These are phyloP conservation scores for Aramus guarauna DNA, from an alignment of 2,113 vertebrate species.

Conservation along the genomic window DNA sequence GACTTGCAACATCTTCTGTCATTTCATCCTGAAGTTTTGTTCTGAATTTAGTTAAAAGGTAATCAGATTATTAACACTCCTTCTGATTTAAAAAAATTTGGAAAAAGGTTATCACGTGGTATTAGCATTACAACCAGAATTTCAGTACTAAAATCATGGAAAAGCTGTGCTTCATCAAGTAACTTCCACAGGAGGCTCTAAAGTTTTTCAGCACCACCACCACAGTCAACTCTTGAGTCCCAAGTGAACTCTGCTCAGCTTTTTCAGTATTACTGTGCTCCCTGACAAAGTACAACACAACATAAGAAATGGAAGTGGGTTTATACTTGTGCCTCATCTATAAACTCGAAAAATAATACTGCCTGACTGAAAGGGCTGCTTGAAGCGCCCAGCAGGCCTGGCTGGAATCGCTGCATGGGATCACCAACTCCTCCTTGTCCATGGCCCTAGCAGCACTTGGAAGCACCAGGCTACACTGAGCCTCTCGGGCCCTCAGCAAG, in stretches of 20 bases:
- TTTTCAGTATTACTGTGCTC: not conserved
- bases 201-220: not conserved
- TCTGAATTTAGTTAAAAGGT: not conserved
- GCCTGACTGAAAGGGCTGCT: not conserved
- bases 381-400: not conserved
- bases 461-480: not conserved
- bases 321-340: not conserved
- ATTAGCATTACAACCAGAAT: not conserved
- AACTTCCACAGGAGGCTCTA: not conserved
- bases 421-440: not conserved
- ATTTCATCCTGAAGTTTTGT: not conserved
- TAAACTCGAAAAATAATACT: not conserved
- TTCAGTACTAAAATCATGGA: not conserved
- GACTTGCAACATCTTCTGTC: not conserved
- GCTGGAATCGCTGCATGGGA: not conserved
- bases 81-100: not conserved
- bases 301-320: not conserved
- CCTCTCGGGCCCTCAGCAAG: not conserved
- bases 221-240: not conserved
- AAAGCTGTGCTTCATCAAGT: not conserved
- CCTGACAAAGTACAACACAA: not conserved
- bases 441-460: not conserved
- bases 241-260: not conserved
- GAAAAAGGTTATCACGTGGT: not conserved
- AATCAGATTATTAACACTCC: not conserved